phyloP scores from a whole-genome alignment of 2,888 invertebrate genomes.

The Chalcis sispes region DNA sequence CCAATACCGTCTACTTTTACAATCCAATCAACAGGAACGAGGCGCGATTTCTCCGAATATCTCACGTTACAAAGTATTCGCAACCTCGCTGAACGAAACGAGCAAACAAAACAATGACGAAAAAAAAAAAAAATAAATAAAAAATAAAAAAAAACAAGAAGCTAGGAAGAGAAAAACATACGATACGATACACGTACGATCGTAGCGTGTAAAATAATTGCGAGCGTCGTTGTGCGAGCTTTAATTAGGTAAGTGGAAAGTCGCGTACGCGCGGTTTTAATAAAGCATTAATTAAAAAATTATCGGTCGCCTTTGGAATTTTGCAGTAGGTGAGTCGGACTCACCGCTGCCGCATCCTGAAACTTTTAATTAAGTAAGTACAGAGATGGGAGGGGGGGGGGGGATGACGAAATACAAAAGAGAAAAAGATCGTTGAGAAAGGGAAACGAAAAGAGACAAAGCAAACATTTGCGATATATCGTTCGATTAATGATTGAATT shows the following conservation, averaged over 20 bases:
- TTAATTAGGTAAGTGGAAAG: conserved; percentile 45
- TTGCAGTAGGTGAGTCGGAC: not conserved
- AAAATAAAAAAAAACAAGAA: not conserved
- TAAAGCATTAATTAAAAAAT: conserved; percentile 45
- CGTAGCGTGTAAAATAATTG: too few relatives aligned
- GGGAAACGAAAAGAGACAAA: too few relatives aligned
- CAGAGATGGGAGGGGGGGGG: not conserved
- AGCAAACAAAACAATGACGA: too few relatives aligned
- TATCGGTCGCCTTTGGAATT: conserved; percentile 17
- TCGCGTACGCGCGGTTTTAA: conserved; percentile 19
- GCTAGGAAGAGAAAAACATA: not conserved
- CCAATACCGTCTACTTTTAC: too few relatives aligned
- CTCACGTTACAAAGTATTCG: too few relatives aligned
- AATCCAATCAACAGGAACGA: too few relatives aligned
- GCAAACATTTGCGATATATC: too few relatives aligned
- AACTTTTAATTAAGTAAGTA: conserved; percentile 41
- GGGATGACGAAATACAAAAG: not conserved
- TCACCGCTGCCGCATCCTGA: not conserved
- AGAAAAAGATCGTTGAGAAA: not conserved
- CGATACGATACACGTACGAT: too few relatives aligned
- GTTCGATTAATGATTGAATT: too few relatives aligned
- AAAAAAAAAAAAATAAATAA: not conserved
- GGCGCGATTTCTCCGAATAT: too few relatives aligned
- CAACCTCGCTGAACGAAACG: too few relatives aligned
- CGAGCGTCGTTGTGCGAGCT: not conserved